These are phyloP conservation scores for Meliscaeva auricollis DNA, from an alignment of 2,888 invertebrate genomes.

Conservation along the genomic window DNA sequence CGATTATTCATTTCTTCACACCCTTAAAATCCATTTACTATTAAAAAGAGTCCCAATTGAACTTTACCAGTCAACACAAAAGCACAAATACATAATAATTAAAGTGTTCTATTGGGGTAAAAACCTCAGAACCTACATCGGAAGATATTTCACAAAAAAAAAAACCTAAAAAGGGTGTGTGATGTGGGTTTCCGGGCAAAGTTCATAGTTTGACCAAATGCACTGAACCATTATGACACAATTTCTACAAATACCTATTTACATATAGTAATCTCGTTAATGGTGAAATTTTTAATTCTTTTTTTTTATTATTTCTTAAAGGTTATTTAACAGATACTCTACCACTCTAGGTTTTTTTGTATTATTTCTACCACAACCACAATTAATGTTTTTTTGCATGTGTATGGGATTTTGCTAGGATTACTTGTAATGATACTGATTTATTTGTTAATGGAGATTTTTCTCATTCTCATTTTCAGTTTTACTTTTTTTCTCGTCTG, in stretches of 20 bases:
- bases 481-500: conserved; percentile 1
- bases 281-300: conserved; percentile 3
- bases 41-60: conserved; percentile 15
- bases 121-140: neutral
- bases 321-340: neutral
- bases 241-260: conserved; percentile 46
- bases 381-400: conserved; percentile 10
- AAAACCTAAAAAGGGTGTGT: neutral
- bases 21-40: conserved; percentile 13
- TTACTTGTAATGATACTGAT: conserved; percentile 53
- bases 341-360: neutral
- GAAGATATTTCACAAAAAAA: neutral
- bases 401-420: conserved; percentile 19
- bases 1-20: conserved; percentile 2
- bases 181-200: conserved; percentile 8
- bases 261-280: conserved; percentile 56
- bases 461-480: conserved; percentile 11
- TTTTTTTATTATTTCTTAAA: neutral
- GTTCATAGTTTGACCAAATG: conserved; percentile 47
- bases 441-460: conserved; percentile 46
- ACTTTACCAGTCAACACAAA: conserved; percentile 13
- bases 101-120: neutral
- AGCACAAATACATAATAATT: neutral
- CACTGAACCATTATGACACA: conserved; percentile 58
- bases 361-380: conserved; percentile 8